Evolutionary conservation across 2,888 invertebrate species (phyloP).

Genomic region (Calameuta filiformis): DNA sequence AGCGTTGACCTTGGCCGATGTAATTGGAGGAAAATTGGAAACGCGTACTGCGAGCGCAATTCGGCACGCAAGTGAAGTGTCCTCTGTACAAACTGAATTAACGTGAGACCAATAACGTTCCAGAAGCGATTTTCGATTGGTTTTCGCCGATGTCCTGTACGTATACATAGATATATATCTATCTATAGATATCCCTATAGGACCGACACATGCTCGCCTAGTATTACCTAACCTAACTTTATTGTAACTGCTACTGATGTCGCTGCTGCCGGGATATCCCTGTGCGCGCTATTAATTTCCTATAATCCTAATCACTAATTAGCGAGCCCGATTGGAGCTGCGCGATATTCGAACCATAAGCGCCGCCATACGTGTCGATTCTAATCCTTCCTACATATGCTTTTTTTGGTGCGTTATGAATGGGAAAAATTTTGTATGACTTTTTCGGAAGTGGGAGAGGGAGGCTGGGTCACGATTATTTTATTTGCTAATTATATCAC

Average conservation of each 20-base stretch:
- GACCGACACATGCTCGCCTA: constrained; percentile 33
- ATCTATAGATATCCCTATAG: constrained; percentile 19
- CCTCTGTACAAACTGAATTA: constrained; percentile 46
- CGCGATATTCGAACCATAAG: neutral
- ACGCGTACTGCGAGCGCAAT: constrained; percentile 15
- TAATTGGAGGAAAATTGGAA: constrained; percentile 43
- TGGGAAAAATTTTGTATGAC: no score
- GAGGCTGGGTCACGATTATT: no score
- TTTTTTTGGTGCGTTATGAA: no score
- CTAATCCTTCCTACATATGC: no score
- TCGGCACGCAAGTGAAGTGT: constrained; percentile 31
- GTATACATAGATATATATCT: neutral
- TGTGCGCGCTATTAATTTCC: constrained; percentile 54
- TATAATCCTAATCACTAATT: constrained; percentile 63
- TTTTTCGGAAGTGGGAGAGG: no score
- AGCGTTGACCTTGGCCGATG: constrained; percentile 38
- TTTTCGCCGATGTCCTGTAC: constrained; percentile 24
- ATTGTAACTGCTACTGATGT: constrained; percentile 39
- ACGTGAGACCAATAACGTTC: constrained; percentile 40
- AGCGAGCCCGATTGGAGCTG: constrained; percentile 33
- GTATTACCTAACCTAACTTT: constrained; percentile 42
- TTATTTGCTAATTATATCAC: no score
- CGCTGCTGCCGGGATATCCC: constrained; percentile 9
- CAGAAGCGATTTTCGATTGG: constrained; percentile 44
- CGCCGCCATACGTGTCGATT: no score